A percentile compares a stretch with the other conserved stretches of the same genome.
Evolutionary conservation across 2,797 vertebrate species (phyloP).

Genomic region (Rhinella marina): DNA sequence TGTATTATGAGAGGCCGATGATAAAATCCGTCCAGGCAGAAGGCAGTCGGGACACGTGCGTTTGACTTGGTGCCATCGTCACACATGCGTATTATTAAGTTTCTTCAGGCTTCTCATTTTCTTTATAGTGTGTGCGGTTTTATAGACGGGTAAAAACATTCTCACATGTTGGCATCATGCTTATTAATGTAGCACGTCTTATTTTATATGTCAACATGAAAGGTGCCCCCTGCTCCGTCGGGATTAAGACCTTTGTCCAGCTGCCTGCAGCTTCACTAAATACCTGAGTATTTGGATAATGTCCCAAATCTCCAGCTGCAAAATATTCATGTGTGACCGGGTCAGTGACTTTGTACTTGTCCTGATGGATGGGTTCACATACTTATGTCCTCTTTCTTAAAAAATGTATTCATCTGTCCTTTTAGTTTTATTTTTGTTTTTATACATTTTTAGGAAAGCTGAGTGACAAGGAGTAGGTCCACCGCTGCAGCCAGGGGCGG

Average conservation of each 20-base stretch:
- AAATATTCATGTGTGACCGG: neutral
- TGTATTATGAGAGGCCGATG: neutral
- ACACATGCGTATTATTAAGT: neutral
- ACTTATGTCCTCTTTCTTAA: neutral
- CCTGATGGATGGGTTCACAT: neutral
- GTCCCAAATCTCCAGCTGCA: neutral
- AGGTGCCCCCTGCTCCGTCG: neutral
- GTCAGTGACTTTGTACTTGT: neutral
- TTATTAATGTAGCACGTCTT: neutral
- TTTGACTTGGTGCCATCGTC: neutral
- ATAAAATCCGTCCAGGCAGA: slow-evolving; percentile 6
- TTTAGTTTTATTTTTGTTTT: neutral
- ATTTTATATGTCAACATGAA: neutral
- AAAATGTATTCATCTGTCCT: neutral
- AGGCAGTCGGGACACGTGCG: neutral
- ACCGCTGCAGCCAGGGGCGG: no score
- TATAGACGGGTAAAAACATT: slow-evolving; percentile 11
- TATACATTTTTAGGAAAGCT: neutral
- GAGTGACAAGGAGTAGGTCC: no score
- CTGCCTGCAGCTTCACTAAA: neutral
- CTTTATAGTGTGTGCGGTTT: neutral
- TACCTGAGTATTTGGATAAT: neutral
- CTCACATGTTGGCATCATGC: slow-evolving; percentile 4
- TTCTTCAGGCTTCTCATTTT: neutral
- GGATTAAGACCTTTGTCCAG: neutral